Percentiles rank a stretch among this genome's conserved stretches.
phyloP scores from a whole-genome alignment of 2,888 invertebrate genomes.

The Amphipyra berbera region DNA sequence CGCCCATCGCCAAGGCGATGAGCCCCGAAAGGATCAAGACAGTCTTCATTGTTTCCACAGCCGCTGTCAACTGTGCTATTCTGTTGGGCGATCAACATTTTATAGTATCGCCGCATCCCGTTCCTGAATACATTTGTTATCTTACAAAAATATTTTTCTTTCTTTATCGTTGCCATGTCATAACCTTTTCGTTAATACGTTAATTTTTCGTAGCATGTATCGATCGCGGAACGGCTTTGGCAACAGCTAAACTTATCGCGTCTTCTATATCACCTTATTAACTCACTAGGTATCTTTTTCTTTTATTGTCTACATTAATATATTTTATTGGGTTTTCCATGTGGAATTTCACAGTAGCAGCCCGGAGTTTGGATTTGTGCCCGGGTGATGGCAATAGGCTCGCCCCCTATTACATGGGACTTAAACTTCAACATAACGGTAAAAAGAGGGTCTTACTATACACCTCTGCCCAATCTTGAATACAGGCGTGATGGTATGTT shows the following conservation, averaged over 20 bases:
- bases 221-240: not conserved
- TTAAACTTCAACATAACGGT: no score
- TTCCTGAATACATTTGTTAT: slow-evolving; percentile 28
- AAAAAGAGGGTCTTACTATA: no score
- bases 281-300: not conserved
- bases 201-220: slow-evolving; percentile 1
- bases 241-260: not conserved
- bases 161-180: slow-evolving; percentile 3
- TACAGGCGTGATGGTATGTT: no score
- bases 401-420: no score
- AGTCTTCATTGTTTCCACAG: slow-evolving; percentile 83
- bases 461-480: no score
- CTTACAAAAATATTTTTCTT: slow-evolving; percentile 49
- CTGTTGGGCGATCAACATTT: slow-evolving; percentile 32
- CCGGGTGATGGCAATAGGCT: no score
- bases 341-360: no score
- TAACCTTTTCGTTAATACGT: slow-evolving; percentile 39
- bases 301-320: not conserved
- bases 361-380: no score
- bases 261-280: not conserved
- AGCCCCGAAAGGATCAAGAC: slow-evolving; percentile 81
- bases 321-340: no score
- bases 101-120: slow-evolving; percentile 55
- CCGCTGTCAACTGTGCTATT: slow-evolving; percentile 76
- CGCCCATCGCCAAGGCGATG: slow-evolving; percentile 77